A percentile compares a stretch with the other conserved stretches of the same genome.
Conservation (phyloP, 2,113 vertebrate species). For the Pachycephala philippinensis region DNA sequence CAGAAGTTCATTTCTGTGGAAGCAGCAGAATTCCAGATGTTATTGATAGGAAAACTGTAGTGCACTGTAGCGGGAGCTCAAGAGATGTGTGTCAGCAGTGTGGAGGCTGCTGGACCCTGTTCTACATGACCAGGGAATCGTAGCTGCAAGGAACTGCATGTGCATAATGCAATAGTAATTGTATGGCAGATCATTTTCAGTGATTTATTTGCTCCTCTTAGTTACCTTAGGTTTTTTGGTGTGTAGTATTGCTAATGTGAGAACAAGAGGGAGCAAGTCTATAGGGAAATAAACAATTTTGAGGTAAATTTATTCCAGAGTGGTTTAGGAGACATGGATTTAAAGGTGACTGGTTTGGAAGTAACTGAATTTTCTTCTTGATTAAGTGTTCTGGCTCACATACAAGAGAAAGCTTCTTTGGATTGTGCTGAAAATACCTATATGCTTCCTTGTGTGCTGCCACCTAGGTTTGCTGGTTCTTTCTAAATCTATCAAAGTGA, state of each 20-base stretch:
- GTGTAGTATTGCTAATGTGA: neutral
- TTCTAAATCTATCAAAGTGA: neutral
- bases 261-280: neutral
- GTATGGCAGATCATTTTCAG: neutral
- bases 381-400: neutral
- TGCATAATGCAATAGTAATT: neutral
- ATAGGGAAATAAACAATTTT: neutral
- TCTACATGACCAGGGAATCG: neutral
- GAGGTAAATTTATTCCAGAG: neutral
- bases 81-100: neutral
- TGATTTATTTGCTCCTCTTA: neutral
- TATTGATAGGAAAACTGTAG: neutral
- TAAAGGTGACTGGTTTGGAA: neutral
- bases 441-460: neutral
- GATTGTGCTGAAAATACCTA: neutral
- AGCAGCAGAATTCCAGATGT: neutral
- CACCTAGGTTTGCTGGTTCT: neutral
- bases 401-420: neutral
- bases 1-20: neutral
- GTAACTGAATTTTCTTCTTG: neutral
- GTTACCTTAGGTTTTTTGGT: neutral
- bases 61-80: neutral
- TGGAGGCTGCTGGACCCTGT: neutral
- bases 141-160: neutral
- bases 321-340: neutral